Evolutionary conservation across 2,888 invertebrate genomes (phyloP), one percentile per base, ranked within the genome.

Genomic region (Mesopsocus fuscifrons): DNA sequence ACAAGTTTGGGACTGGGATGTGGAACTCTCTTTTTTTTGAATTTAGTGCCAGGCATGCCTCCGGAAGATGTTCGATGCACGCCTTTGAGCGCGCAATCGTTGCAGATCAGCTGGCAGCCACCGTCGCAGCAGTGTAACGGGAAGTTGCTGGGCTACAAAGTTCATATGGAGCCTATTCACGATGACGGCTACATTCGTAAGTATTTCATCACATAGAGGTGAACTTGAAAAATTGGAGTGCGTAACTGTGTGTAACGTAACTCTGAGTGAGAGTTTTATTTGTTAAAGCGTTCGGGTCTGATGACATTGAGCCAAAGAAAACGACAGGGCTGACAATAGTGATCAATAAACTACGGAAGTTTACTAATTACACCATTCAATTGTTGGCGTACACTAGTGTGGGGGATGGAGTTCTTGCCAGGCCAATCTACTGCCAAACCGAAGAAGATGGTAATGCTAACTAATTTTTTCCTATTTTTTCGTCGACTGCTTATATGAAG

Each of bases 21-120:
- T n/a, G n/a, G n/a, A n/a, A n/a, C n/a, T n/a, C n/a, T n/a, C 26
- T 11, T n/a, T 43, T 8, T 34, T 13, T 2, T 30, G 11, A 16
- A 52, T 58, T 4, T 55, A 84, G 83, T 81, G 38, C 84, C 84
- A 34, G 79, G 77, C 53, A 71, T 72, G 55, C 69, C 82, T n/a
- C 83, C 83, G 1, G 75, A 77, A 57, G 78, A 77, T 54, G 74
- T 84, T 13, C 68, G 79, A 46, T 83, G 83, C 54, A 73, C 74
- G 1, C 72, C 81, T 1, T 58, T 81, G 35, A 75, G 77, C 20
- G 79, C 83, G 0, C 77, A 79, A 53, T 78, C 78, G 5, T 62
- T 84, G 44, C 77, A 80, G 63, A 72, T 84, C 16, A 74, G 77
- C 41, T 84, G 84, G 84, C 77, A 80, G 49, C 78, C 80, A 11